These are phyloP conservation scores for Plumapathes pennacea DNA, from an alignment of 92 coral and sea anemone species.

Conservation along the genomic window DNA sequence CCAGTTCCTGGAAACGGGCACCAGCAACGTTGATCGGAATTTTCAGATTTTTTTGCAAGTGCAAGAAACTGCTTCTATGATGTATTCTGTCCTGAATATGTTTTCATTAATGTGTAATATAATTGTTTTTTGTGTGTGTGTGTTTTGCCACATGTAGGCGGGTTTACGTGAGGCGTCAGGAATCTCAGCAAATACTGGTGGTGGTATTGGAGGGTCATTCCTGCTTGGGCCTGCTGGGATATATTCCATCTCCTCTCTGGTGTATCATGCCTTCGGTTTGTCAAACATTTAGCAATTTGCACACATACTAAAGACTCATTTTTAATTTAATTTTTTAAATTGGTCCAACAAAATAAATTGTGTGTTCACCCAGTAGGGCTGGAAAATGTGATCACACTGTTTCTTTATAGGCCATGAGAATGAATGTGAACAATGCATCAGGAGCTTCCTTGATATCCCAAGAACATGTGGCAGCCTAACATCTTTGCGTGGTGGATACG, in stretches of 20 bases:
- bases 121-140: background rate
- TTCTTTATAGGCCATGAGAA: slow-evolving; percentile 49
- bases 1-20: too few relatives aligned
- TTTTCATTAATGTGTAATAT: too few relatives aligned
- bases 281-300: too few relatives aligned
- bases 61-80: too few relatives aligned
- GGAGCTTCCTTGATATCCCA: slow-evolving; percentile 70
- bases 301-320: too few relatives aligned
- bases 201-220: slow-evolving; percentile 88
- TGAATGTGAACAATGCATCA: slow-evolving; percentile 60
- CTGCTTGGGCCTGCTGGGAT: slow-evolving; percentile 89
- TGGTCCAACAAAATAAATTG: too few relatives aligned
- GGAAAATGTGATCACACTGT: background rate
- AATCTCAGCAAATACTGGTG: slow-evolving; percentile 37
- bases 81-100: too few relatives aligned
- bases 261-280: slow-evolving; percentile 77
- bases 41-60: too few relatives aligned
- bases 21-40: too few relatives aligned
- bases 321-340: too few relatives aligned
- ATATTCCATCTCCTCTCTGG: slow-evolving; percentile 79
- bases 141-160: slow-evolving; percentile 41
- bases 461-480: slow-evolving; percentile 62
- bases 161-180: slow-evolving; percentile 55
- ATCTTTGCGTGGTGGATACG: slow-evolving; percentile 74
- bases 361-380: too few relatives aligned